phyloP scores from a whole-genome alignment of 2,113 vertebrate genomes.

The Zeus faber region DNA sequence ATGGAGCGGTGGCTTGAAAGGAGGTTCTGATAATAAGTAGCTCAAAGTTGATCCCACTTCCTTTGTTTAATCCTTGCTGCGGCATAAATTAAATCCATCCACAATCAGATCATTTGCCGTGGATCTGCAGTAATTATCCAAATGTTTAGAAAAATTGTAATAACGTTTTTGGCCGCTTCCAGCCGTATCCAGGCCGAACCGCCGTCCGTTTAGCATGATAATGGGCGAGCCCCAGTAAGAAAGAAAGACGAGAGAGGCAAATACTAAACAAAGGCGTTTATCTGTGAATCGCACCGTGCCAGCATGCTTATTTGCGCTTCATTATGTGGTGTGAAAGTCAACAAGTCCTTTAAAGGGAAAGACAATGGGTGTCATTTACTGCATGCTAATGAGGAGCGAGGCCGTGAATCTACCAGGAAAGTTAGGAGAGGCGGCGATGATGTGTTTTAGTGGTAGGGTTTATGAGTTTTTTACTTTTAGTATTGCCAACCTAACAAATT shows the following conservation, averaged over 20 bases:
- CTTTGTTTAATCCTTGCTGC: too few species aligned
- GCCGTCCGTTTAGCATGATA: too few species aligned
- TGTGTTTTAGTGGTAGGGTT: background rate
- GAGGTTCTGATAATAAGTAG: too few species aligned
- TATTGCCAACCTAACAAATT: background rate
- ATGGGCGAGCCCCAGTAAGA: conserved; percentile 19
- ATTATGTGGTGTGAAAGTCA: conserved; percentile 18
- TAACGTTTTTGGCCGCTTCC: too few species aligned
- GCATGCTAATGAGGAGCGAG: conserved; percentile 10
- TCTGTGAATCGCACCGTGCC: conserved; percentile 15
- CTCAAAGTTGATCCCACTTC: too few species aligned
- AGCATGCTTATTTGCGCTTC: conserved; percentile 15
- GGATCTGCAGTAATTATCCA: too few species aligned
- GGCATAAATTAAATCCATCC: too few species aligned
- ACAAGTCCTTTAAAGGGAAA: conserved; percentile 6
- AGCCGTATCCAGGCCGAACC: too few species aligned
- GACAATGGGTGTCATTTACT: conserved; percentile 23
- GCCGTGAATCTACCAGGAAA: background rate
- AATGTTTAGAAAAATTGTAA: too few species aligned
- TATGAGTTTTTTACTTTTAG: too few species aligned
- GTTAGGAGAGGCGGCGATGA: background rate
- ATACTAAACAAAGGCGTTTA: conserved; percentile 19
- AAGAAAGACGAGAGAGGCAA: conserved; percentile 2
- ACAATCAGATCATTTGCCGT: too few species aligned
- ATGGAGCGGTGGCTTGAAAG: too few species aligned